These are phyloP conservation scores for Parnassius orleans DNA, from an alignment of 2,888 invertebrate species.

Conservation along the genomic window DNA sequence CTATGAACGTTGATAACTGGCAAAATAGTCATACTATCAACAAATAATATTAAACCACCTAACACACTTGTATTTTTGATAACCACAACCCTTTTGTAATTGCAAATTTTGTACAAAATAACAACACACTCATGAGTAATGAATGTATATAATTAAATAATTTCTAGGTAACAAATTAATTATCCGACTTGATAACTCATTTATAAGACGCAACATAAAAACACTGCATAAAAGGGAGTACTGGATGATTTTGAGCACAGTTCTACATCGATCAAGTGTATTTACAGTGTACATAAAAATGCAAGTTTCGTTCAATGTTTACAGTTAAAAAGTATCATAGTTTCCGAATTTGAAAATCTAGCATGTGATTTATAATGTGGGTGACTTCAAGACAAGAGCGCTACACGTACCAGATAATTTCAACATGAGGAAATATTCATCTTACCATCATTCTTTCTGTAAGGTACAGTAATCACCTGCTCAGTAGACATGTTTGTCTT, in stretches of 20 bases:
- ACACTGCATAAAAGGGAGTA: neutral
- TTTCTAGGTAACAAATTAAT: neutral
- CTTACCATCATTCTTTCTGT: neutral
- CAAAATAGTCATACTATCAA: no score
- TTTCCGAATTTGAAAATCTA: no score
- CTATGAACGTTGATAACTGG: no score
- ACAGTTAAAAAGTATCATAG: neutral
- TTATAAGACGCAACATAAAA: neutral
- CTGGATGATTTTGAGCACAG: neutral
- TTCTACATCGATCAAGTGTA: neutral
- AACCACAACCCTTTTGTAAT: neutral
- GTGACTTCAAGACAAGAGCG: no score
- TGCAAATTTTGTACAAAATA: slow-evolving; percentile 19
- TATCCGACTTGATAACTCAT: neutral
- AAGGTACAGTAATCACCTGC: slow-evolving; percentile 23
- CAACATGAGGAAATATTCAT: no score
- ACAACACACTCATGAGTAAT: slow-evolving; percentile 1
- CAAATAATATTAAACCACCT: no score
- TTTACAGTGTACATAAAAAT: no score
- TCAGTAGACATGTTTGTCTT: no score
- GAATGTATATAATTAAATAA: neutral
- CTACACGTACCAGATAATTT: neutral
- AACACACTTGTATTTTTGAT: neutral
- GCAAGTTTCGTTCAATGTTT: neutral
- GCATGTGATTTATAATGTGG: no score